Conservation (phyloP, 2,113 vertebrate species). For the Chloropsis hardwickii region DNA sequence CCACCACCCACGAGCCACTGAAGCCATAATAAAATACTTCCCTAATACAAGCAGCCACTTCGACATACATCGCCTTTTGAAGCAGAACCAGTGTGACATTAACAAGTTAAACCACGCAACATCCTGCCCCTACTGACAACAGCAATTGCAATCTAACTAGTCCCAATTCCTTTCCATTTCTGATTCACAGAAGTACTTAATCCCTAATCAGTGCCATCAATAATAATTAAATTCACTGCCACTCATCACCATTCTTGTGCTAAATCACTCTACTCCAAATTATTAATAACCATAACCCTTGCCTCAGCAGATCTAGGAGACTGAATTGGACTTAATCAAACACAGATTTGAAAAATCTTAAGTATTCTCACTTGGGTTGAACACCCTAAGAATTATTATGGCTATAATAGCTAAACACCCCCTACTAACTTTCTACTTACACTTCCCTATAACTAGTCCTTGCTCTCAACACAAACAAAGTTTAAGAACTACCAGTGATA, state of each 20-base stretch:
- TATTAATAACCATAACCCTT: not conserved
- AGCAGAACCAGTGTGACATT: not conserved
- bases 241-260: not conserved
- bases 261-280: not conserved
- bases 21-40: not conserved
- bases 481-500: not conserved
- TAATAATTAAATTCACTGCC: not conserved
- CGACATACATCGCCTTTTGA: rapidly evolving
- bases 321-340: not conserved
- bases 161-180: not conserved
- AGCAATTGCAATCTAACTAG: not conserved
- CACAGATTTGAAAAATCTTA: not conserved
- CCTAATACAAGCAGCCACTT: not conserved
- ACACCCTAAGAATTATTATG: not conserved
- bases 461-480: rapidly evolving
- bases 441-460: not conserved
- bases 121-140: not conserved
- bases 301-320: not conserved
- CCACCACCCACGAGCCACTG: not conserved
- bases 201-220: not conserved
- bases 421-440: not conserved
- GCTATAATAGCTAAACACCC: not conserved
- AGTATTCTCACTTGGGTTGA: not conserved
- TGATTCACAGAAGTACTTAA: not conserved
- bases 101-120: not conserved